Evolutionary conservation across 2,113 vertebrate species (phyloP), one percentile per base, ranked within the genome.

Genomic region (Polypterus senegalus): DNA sequence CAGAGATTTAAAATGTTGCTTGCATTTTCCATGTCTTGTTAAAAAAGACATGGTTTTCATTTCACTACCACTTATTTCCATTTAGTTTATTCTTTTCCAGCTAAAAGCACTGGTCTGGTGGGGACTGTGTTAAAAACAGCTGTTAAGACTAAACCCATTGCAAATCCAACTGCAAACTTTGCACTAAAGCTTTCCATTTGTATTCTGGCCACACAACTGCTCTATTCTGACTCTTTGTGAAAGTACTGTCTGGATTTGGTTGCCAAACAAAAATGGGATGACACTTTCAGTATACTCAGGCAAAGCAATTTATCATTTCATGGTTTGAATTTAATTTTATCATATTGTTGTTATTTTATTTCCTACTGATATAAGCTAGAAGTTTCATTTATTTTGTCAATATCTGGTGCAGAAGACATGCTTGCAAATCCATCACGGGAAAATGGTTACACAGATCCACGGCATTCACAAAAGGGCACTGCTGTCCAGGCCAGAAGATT

Each of bases 361-460:
- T 53, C 54, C 46, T 46, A 3, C 48, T 51, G 60, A 66, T 58
- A 62, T 2, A 49, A 56, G 63, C 7, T 49, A 67, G 61, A 66
- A 58, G 54, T 53, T 65, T 68, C 45, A 60, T 64, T 60, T 57
- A 63, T 55, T 2, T 55, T 66, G 59, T 60, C 58, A 58, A 49
- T 58, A 48, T 56, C 54, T 65, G 27, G 58, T 49, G 8, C 58
- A 43, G 49, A 53, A 60, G 58, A 69, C 57, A 49, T 54, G 1
- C 3, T 0, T 2, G 4, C 47, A 4, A 1, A 59, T 61, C n/a
- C 51, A 61, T 49, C 44, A 27, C 59, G 9, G 43, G 7, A 44
- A 6, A 48, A 52, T 11, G 27, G n/a, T 7, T 27, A 4, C 4
- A 44, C 43, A 6, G n/a, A 61, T 4, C 43, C 54, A 48, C 59